Evolutionary conservation across 1,140 invertebrate genomes (phyloP).

Genomic region (Bombus superbus): DNA sequence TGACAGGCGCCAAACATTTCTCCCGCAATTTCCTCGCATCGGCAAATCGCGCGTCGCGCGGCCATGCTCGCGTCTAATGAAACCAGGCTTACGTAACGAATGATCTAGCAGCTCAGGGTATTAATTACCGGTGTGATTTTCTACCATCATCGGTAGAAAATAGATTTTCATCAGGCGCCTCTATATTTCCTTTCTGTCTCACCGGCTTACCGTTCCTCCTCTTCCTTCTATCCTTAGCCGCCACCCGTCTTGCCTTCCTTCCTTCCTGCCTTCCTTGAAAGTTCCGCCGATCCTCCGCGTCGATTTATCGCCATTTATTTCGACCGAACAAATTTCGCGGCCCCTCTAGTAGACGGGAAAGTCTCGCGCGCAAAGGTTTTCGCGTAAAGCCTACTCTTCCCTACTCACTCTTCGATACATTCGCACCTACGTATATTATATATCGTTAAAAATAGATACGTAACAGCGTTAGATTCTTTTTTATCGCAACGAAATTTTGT

Average conservation of each 20-base stretch:
- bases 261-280: neutral
- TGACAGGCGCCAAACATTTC: neutral
- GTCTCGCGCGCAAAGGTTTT: neutral
- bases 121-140: slow-evolving; percentile 61
- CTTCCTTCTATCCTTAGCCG: neutral
- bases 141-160: neutral
- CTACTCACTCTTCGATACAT: neutral
- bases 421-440: no score
- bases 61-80: neutral
- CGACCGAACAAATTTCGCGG: neutral
- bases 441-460: no score
- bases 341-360: neutral
- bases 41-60: neutral
- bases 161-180: neutral
- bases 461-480: neutral
- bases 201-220: neutral
- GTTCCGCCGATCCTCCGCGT: neutral
- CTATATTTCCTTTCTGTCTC: neutral
- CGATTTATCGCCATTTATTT: neutral
- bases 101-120: slow-evolving; percentile 65
- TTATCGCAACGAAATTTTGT: neutral
- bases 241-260: neutral
- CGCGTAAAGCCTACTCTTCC: neutral
- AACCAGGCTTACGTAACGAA: slow-evolving; percentile 64
- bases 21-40: neutral